phyloP scores from a whole-genome alignment of 2,113 vertebrate genomes.

The Panthera leo region DNA sequence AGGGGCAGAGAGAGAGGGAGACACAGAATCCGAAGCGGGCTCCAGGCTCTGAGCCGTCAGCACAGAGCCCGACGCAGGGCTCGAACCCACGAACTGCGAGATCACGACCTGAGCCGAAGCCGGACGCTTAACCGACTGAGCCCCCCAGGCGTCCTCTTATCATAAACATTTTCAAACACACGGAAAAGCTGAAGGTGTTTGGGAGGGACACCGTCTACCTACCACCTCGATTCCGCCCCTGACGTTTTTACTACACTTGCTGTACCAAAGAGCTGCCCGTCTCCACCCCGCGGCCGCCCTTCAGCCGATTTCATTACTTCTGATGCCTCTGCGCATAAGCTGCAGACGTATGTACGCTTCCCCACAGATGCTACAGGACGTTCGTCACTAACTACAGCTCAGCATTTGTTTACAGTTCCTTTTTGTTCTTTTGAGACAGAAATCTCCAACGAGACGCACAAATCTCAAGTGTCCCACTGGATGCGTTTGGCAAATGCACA shows the following conservation, averaged over 20 bases:
- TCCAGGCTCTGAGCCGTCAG: too few relatives aligned
- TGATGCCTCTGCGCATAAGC: not conserved
- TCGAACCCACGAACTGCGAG: too few relatives aligned
- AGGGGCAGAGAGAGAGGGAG: too few relatives aligned
- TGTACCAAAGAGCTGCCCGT: rapidly evolving
- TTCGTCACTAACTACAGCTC: not conserved
- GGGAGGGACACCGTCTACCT: not conserved
- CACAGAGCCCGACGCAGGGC: too few relatives aligned
- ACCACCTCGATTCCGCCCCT: rapidly evolving
- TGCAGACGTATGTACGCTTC: rapidly evolving
- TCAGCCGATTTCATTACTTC: not conserved
- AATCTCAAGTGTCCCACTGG: too few relatives aligned
- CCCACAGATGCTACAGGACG: rapidly evolving
- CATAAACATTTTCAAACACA: not conserved
- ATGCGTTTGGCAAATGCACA: not conserved
- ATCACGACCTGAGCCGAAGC: too few relatives aligned
- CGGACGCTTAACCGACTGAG: too few relatives aligned
- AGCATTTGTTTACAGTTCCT: not conserved
- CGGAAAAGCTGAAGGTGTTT: not conserved
- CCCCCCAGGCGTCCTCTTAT: too few relatives aligned
- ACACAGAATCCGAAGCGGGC: rapidly evolving
- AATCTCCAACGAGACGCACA: not conserved
- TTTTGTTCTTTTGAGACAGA: not conserved
- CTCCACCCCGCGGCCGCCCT: rapidly evolving
- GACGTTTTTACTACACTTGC: rapidly evolving